Base-by-base conservation (phyloP, 2,113 vertebrate genomes). In the Chaenogobius annularis region DNA sequence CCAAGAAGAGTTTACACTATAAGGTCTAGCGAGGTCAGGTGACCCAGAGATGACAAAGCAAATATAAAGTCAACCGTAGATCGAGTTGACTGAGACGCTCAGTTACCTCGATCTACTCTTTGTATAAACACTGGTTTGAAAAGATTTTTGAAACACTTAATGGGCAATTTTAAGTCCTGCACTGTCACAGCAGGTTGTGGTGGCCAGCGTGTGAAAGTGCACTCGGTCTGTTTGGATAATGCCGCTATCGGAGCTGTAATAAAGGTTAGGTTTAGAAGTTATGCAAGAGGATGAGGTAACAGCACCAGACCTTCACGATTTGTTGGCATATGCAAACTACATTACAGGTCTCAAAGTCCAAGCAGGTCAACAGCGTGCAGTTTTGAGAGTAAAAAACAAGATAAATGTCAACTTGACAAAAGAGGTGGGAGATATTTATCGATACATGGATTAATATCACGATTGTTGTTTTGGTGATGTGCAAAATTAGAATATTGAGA, bases 281-380 rank as follows among this genome's bases (percentile, higher is more conserved):
- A 81, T 48, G 46, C 56, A 88, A 89, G 5, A 73, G 68, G n/a
- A 50, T 43, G 40, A 74, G 52, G 69, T 69, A 76, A 46, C 62
- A 59, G 72, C 69, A 76, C 50, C 58, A 55, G 40, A 20, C 31
- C 46, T 54, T 59, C 9, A 26, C 20, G 48, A n/a, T 48, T 23
- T 31, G 48, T 78, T 66, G 74, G 68, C 65, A 54, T 22, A 44
- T 10, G 22, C 13, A n/a, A 71, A 10, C 54, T 75, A 47, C n/a
- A 84, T 79, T 77, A 69, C 26, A 0, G 1, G 76, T 14, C 12
- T 26, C 72, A 80, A 85, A 86, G 82, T 89, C 75, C 66, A 43
- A 84, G 8, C 37, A 40, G 37, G 37, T 40, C 8, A 85, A 74
- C 77, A 81, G 75, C 80, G 80, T 79, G 54, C 76, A 52, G 8